Percentiles rank a stretch among this genome's conserved stretches.
Evolutionary conservation across 2,113 vertebrate genomes (phyloP).

Genomic region (Sturnira hondurensis): DNA sequence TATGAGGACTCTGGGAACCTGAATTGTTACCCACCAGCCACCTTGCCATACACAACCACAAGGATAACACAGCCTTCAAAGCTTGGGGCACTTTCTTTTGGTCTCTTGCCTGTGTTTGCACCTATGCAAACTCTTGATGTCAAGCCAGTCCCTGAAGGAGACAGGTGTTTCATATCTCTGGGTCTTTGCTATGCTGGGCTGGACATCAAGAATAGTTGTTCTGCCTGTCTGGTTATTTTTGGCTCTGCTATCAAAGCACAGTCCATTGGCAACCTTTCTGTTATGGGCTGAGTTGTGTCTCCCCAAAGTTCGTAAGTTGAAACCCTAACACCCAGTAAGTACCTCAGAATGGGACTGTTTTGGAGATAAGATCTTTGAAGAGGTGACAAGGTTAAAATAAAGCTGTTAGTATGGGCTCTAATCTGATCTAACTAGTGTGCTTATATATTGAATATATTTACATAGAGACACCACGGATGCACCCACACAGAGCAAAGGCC

Average conservation of each 20-base stretch:
- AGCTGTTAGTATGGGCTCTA: neutral
- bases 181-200: neutral
- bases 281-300: neutral
- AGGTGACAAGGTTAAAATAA: neutral
- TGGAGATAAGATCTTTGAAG: neutral
- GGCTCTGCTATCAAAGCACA: neutral
- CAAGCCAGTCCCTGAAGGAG: neutral
- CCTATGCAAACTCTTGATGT: neutral
- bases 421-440: neutral
- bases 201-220: neutral
- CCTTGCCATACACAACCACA: neutral
- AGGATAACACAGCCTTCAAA: neutral
- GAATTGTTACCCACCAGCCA: neutral
- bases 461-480: neutral
- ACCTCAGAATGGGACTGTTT: neutral
- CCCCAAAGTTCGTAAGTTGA: neutral
- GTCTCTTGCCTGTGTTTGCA: neutral
- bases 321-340: neutral
- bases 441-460: neutral
- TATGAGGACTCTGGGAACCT: neutral
- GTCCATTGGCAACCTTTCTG: neutral
- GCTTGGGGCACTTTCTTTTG: neutral
- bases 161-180: neutral
- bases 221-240: neutral
- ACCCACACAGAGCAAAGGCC: neutral